Conservation (phyloP, 2,113 vertebrate genomes). For the Hemichromis elongatus region DNA sequence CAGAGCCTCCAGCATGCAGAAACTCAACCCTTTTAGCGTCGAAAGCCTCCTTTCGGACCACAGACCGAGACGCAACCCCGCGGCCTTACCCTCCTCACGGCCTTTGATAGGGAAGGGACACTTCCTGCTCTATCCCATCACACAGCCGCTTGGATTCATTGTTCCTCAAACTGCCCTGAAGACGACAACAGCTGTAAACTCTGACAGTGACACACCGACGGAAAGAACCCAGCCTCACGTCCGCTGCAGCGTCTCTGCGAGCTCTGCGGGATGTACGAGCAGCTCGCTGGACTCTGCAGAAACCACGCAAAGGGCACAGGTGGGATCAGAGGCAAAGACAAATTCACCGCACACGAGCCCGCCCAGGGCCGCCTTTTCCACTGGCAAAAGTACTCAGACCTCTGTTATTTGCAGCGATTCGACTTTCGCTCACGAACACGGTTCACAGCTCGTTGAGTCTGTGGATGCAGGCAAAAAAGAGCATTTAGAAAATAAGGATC, state of each 20-base stretch:
- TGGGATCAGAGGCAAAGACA: conserved; percentile 51
- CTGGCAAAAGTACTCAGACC: conserved; percentile 50
- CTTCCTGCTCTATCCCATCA: conserved; percentile 92
- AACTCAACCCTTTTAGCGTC: conserved; percentile 93
- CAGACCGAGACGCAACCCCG: conserved; percentile 83
- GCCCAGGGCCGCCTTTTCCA: conserved; percentile 43
- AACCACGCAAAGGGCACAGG: conserved; percentile 35
- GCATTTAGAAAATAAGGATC: conserved; percentile 71
- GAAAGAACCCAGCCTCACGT: conserved; percentile 14
- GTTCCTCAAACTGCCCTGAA: conserved; percentile 89
- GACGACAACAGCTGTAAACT: conserved; percentile 36
- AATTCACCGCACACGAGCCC: conserved; percentile 65
- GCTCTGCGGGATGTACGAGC: conserved; percentile 58
- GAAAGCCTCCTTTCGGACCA: conserved; percentile 91
- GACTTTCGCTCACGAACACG: conserved; percentile 64
- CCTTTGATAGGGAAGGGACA: conserved; percentile 92
- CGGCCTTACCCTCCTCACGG: conserved; percentile 80
- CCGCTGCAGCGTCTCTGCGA: conserved; percentile 40
- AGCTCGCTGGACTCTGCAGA: conserved; percentile 37
- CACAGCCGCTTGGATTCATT: conserved; percentile 93
- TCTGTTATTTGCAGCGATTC: conserved; percentile 59
- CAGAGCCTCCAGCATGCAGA: conserved; percentile 77
- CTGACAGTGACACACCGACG: conserved; percentile 58
- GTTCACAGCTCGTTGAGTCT: conserved; percentile 50
- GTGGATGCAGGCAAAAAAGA: conserved; percentile 69